Evolutionary conservation across 2,888 invertebrate genomes (phyloP), one percentile per base, ranked within the genome.

Genomic region (Philonicus albiceps): DNA sequence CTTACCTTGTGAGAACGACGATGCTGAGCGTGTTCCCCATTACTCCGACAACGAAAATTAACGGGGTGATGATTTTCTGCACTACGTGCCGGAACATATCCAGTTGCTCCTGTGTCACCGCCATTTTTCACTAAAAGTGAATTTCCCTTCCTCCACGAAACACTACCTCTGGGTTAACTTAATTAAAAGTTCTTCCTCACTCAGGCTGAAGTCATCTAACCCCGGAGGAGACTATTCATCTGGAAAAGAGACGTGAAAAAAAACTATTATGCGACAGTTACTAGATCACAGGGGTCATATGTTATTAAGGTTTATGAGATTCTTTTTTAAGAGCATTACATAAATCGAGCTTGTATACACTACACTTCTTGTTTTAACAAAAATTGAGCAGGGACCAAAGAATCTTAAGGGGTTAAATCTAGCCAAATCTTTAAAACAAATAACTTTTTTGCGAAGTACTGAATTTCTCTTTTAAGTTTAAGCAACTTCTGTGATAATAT

Each of bases 31-130:
- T 92, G 90, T 96, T 96, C 81, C 96, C 96, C 86, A 95, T 91
- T 86, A 96, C 93, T 87, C 96, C 96, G 87, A 96, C 93, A 88
- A 94, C 93, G 88, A 95, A 94, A 89, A 95, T 93, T 88, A 94
- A 93, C 84, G 95, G 95, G 87, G 95, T 94, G 86, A 95, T 91
- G 53, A 95, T 94, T 88, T 94, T 92, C 91, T 95, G 95, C 87
- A 95, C 91, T 90, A 92, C 90, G 89, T 91, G 90, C 89, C 92
- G 91, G 89, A 91, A 92, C 34, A 81, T n/a, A 31, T 81, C 55
- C 22, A 81, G 55, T 31, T 89, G 49, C 31, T 81, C 81, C 13
- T 31, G 34, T 19, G 81, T 55, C 19, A 81, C 81, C 19, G 55
- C 81, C 81, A 81, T 81, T 81, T 74, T 74, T 34, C 64, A 64